Evolutionary conservation across 2,888 invertebrate genomes (phyloP).

Genomic region (Marasmarcha lunaedactyla): DNA sequence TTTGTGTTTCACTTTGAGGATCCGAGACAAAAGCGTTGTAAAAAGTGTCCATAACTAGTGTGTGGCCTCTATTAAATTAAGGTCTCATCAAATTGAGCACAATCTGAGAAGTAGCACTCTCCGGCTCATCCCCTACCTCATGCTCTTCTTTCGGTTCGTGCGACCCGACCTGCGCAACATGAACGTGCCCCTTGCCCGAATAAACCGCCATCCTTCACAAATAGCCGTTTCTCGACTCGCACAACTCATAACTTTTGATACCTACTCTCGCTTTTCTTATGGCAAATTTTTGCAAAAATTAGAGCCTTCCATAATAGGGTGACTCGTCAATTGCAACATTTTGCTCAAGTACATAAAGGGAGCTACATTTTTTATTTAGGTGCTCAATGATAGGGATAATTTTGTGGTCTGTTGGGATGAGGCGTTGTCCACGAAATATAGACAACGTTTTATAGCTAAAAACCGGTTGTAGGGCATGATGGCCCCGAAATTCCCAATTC

Average conservation of each 20-base stretch:
- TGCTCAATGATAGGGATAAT: slow-evolving; percentile 12
- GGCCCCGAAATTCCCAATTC: slow-evolving; percentile 5
- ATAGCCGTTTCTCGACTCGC: too few relatives aligned
- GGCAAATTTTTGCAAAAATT: slow-evolving; percentile 13
- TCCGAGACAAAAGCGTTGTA: too few relatives aligned
- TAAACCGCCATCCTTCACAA: too few relatives aligned
- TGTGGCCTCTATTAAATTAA: background rate
- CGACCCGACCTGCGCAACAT: background rate
- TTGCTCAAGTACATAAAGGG: slow-evolving; percentile 15
- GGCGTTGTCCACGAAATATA: slow-evolving; percentile 12
- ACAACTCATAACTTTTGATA: slow-evolving; percentile 12
- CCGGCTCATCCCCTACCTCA: too few relatives aligned
- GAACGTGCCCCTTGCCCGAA: too few relatives aligned
- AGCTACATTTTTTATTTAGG: slow-evolving; percentile 14
- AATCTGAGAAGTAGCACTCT: too few relatives aligned
- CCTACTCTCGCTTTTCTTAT: slow-evolving; percentile 11
- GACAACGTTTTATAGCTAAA: too few relatives aligned
- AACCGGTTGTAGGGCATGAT: slow-evolving; percentile 14
- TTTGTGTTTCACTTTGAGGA: too few relatives aligned
- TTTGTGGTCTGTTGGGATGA: slow-evolving; percentile 11
- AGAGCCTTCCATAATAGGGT: slow-evolving; percentile 16
- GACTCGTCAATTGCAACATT: too few relatives aligned
- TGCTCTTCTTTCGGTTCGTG: background rate
- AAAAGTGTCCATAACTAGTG: slow-evolving; percentile 9
- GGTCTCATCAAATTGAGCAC: too few relatives aligned